phyloP scores from a whole-genome alignment of 2,888 invertebrate genomes.

The Gonocerus acuteangulatus region DNA sequence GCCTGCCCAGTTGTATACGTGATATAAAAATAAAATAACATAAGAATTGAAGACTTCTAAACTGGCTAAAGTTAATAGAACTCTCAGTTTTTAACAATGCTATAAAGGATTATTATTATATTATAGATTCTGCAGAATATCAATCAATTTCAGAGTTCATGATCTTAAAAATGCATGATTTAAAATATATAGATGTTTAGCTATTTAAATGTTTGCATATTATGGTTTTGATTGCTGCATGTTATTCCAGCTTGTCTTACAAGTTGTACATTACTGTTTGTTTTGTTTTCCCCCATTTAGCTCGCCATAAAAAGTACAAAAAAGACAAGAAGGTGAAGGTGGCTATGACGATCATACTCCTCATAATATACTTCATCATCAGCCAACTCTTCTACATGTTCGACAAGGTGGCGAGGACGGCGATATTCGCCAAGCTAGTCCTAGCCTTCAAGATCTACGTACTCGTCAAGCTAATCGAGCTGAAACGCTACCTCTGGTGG shows the following conservation, averaged over 20 bases:
- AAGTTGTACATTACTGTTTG: neutral
- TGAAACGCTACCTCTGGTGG: conserved; percentile 36
- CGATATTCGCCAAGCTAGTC: conserved; percentile 34
- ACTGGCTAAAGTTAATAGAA: too few species aligned
- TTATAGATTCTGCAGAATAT: too few species aligned
- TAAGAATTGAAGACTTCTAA: too few species aligned
- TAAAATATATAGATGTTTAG: too few species aligned
- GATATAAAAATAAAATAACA: too few species aligned
- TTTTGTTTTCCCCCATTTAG: conserved; percentile 1
- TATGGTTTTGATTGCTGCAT: neutral
- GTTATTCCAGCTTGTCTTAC: neutral
- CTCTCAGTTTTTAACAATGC: too few species aligned
- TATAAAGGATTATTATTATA: too few species aligned
- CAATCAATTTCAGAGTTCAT: too few species aligned
- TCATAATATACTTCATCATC: conserved; percentile 34
- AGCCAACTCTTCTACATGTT: conserved; percentile 36
- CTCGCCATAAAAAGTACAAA: conserved; percentile 32
- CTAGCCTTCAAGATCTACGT: conserved; percentile 34
- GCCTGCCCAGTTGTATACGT: too few species aligned
- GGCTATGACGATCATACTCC: conserved; percentile 34
- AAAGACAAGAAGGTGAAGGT: conserved; percentile 34
- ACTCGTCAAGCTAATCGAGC: conserved; percentile 33
- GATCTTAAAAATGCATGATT: too few species aligned
- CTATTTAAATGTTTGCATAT: too few species aligned
- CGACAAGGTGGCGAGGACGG: conserved; percentile 34